Conservation (phyloP, 1,140 invertebrate species). For the Mycetomoellerius zeteki region DNA sequence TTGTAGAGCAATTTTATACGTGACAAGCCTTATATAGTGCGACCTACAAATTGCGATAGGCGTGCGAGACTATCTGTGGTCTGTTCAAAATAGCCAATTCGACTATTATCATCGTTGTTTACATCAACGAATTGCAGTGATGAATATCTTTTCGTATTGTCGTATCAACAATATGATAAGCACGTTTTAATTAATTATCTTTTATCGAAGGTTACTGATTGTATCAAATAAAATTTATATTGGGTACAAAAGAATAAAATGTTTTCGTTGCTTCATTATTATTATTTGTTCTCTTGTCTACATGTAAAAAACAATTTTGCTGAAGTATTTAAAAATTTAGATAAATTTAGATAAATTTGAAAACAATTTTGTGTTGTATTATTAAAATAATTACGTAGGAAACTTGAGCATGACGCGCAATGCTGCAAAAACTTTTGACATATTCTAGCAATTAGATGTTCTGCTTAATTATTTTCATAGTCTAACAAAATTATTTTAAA, state of each 20-base stretch:
- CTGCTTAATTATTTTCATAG: too few species aligned
- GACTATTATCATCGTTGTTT: not conserved
- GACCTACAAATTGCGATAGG: conserved; percentile 35
- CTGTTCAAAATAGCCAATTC: conserved; percentile 15
- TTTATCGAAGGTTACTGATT: not conserved
- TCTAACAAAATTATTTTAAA: too few species aligned
- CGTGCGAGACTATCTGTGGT: not conserved
- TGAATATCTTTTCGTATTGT: not conserved
- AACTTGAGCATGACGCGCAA: too few species aligned
- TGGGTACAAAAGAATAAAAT: not conserved
- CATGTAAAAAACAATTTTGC: too few species aligned
- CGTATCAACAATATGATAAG: not conserved
- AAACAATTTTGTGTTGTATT: too few species aligned
- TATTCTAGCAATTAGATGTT: too few species aligned
- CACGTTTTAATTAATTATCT: not conserved
- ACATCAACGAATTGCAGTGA: not conserved
- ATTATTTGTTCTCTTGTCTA: not conserved
- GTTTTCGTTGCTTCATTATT: not conserved
- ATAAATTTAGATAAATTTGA: too few species aligned
- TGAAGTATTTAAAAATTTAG: too few species aligned
- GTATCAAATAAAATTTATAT: not conserved
- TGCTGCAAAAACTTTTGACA: too few species aligned
- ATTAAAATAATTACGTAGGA: too few species aligned
- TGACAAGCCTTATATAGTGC: conserved; percentile 34
- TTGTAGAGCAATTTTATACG: conserved; percentile 34